Base-by-base conservation (phyloP, 2,797 vertebrate genomes). In the Mycteria americana region DNA sequence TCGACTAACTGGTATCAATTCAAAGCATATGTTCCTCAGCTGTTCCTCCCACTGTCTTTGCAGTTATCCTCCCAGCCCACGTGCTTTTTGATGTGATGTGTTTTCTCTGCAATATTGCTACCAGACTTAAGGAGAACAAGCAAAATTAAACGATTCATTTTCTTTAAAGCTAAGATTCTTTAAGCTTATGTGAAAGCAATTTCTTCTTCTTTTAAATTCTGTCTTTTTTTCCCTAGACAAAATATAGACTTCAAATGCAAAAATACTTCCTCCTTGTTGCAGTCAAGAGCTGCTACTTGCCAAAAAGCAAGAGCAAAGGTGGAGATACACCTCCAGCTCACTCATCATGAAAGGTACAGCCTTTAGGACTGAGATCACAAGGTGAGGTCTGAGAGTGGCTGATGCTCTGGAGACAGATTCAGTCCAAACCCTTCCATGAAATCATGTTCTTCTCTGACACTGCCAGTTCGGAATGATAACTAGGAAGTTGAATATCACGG, bases 101-200 rank as follows among this genome's bases (percentile, higher is more conserved):
- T 84, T 74, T 65, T 54, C 41, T 79, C 33, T 79, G 41, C 41
- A 70, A 6, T 39, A 41, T 56, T 67, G 19, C 14, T 70, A 23
- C 11, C 19, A 57, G 27, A 25, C 18, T 70, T 72, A 18, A 11
- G 64, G 30, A 75, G 19, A 79, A 70, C 14, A 70, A 37, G 22
- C 30, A 46, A 70, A 75, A 45, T 31, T 4, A 43, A 33, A 27
- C 1, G 0, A 63, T 4, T 41, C 0, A 3, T 51, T 79, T 72
- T 30, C 27, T 72, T 80, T 46, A 74, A 39, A 59, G 18, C 11
- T 9, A 51, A 46, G 18, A 24, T 65, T 41, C 33, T 35, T 54
- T 53, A 59, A 39, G 7, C 19, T n/a, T 14, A 53, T 19, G n/a
- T 54, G 25, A 81, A 76, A 77, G 16, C 6, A 43, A 11, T 74